Conservation (phyloP, 2,113 vertebrate genomes). For the Tauraco erythrolophus region DNA sequence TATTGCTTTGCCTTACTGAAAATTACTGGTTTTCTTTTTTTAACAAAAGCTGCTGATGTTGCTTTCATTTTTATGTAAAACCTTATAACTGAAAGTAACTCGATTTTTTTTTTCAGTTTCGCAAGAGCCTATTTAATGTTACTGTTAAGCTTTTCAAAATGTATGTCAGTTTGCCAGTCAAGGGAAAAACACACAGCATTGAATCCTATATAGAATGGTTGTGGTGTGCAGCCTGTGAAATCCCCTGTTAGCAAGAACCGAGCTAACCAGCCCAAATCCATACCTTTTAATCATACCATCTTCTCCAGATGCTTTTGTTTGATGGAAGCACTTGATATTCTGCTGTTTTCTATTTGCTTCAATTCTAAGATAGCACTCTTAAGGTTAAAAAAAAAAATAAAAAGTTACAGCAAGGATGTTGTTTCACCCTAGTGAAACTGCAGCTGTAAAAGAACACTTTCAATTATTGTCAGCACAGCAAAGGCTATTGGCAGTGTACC, state of each 20-base stretch:
- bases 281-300: neutral
- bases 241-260: neutral
- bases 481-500: neutral
- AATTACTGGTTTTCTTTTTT: neutral
- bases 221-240: neutral
- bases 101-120: neutral
- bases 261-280: neutral
- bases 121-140: neutral
- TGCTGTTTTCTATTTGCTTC: neutral
- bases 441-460: neutral
- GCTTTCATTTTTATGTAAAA: neutral
- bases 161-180: neutral
- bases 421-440: neutral
- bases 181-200: neutral
- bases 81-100: neutral
- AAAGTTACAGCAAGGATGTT: neutral
- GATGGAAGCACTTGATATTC: neutral
- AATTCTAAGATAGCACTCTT: neutral
- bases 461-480: neutral
- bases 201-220: neutral
- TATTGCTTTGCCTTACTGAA: neutral
- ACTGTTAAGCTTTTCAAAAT: neutral
- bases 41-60: neutral
- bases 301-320: neutral
- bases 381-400: neutral